Evolutionary conservation across 2,113 vertebrate genomes (phyloP).

Genomic region (Dromiciops gliroides): DNA sequence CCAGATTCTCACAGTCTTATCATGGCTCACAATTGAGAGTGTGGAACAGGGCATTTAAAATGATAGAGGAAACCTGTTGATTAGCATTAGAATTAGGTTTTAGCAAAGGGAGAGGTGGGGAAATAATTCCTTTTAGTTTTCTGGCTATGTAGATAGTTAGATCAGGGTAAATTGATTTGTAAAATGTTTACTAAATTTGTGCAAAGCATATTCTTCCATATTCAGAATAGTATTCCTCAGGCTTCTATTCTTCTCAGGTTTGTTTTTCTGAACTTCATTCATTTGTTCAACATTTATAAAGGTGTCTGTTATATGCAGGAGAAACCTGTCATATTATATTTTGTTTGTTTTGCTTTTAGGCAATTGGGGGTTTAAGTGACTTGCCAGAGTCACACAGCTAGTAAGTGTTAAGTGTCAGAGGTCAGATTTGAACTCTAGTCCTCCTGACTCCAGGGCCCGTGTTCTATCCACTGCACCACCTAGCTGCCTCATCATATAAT

Average conservation of each 20-base stretch:
- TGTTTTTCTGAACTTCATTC: conserved; percentile 11
- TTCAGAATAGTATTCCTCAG: background rate
- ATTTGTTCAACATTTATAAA: background rate
- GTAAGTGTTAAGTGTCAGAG: too few relatives aligned
- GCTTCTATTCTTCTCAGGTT: background rate
- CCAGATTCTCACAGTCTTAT: conserved; percentile 76
- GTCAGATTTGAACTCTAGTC: too few relatives aligned
- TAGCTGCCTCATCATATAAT: too few relatives aligned
- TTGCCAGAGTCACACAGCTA: too few relatives aligned
- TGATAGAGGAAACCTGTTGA: conserved; percentile 35
- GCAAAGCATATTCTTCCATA: background rate
- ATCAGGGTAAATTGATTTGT: background rate
- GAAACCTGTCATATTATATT: background rate
- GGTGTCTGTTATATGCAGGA: background rate
- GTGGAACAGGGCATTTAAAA: conserved; percentile 58
- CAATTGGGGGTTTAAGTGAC: too few relatives aligned
- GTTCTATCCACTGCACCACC: too few relatives aligned
- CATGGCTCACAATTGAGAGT: conserved; percentile 68
- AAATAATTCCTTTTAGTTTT: background rate
- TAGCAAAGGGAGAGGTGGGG: background rate
- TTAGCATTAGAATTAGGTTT: background rate
- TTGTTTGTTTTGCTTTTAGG: too few relatives aligned
- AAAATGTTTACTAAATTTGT: background rate
- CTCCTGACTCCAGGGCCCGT: too few relatives aligned
- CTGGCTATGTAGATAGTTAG: background rate